phyloP scores from a whole-genome alignment of 1,140 invertebrate genomes.

The Melitaea cinxia region DNA sequence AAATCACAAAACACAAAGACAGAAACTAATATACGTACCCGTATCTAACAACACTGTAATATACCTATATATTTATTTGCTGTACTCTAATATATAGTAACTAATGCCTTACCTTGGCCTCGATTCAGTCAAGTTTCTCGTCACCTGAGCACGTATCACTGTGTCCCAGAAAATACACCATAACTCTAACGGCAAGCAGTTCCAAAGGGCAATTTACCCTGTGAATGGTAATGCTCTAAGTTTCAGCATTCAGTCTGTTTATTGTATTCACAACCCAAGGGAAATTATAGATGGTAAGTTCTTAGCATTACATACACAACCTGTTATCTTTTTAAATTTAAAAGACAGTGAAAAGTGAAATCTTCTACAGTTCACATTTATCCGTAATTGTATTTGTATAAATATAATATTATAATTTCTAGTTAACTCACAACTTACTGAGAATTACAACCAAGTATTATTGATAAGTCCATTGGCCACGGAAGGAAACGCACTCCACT shows the following conservation, averaged over 20 bases:
- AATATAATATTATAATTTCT: constrained; percentile 57
- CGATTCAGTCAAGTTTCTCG: constrained; percentile 1
- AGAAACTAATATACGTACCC: not conserved
- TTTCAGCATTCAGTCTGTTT: constrained; percentile 57
- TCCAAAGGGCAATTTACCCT: constrained; percentile 35
- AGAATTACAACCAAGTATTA: constrained; percentile 64
- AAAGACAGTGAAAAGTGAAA: constrained; percentile 43
- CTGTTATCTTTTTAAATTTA: constrained; percentile 37
- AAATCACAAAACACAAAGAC: too few species aligned
- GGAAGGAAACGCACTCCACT: constrained; percentile 43
- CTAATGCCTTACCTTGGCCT: constrained; percentile 32
- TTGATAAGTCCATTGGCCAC: constrained; percentile 53
- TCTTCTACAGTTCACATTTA: constrained; percentile 43
- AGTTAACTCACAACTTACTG: constrained; percentile 66
- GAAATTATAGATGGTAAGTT: constrained; percentile 59
- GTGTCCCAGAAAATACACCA: constrained; percentile 34
- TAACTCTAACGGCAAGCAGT: constrained; percentile 43
- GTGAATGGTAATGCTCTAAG: constrained; percentile 52
- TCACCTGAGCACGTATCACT: constrained; percentile 28
- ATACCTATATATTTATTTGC: not conserved
- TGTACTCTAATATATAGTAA: too few species aligned
- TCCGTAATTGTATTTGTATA: constrained; percentile 46
- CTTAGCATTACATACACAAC: constrained; percentile 57
- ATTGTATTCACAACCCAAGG: constrained; percentile 71
- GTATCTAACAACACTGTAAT: not conserved